Evolutionary conservation across 2,113 vertebrate genomes (phyloP).

Genomic region (Cyprinodon tularosa): DNA sequence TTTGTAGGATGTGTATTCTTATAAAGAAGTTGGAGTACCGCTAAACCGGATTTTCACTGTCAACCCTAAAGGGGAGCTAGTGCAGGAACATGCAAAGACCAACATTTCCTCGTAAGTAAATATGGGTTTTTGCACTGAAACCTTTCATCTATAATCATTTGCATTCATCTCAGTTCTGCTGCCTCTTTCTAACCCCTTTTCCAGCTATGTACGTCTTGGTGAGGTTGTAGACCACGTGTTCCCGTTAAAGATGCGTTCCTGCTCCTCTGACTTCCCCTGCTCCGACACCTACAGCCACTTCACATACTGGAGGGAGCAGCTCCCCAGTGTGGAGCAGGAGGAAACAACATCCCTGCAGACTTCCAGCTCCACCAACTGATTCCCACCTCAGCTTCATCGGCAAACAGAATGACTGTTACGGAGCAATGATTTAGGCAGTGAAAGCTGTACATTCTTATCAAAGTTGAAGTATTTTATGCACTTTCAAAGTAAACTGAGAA

Average conservation of each 20-base stretch:
- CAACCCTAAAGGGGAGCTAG: constrained; percentile 95
- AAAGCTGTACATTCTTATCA: constrained; percentile 26
- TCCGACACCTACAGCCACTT: constrained; percentile 95
- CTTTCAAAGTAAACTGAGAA: neutral
- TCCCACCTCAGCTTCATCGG: constrained; percentile 2
- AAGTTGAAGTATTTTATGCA: constrained; percentile 10
- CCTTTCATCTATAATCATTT: neutral
- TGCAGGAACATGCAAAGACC: constrained; percentile 97
- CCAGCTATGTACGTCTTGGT: constrained; percentile 90
- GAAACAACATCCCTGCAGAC: constrained; percentile 38
- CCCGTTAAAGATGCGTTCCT: constrained; percentile 87
- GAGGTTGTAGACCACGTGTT: constrained; percentile 98
- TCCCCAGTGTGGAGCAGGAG: constrained; percentile 84
- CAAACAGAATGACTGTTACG: constrained; percentile 17
- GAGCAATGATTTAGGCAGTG: constrained; percentile 14
- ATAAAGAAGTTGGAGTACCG: constrained; percentile 95
- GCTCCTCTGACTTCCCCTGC: constrained; percentile 95
- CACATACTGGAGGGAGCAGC: constrained; percentile 94
- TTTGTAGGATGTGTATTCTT: constrained; percentile 92
- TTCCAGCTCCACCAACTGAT: constrained; percentile 47
- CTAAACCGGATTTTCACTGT: constrained; percentile 97
- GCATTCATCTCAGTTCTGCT: accelerated
- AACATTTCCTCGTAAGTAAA: constrained; percentile 95
- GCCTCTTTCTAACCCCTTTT: neutral
- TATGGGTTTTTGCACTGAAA: too few species aligned